Evolutionary conservation across 2,113 vertebrate species (phyloP).

Genomic region (Strix uralensis): DNA sequence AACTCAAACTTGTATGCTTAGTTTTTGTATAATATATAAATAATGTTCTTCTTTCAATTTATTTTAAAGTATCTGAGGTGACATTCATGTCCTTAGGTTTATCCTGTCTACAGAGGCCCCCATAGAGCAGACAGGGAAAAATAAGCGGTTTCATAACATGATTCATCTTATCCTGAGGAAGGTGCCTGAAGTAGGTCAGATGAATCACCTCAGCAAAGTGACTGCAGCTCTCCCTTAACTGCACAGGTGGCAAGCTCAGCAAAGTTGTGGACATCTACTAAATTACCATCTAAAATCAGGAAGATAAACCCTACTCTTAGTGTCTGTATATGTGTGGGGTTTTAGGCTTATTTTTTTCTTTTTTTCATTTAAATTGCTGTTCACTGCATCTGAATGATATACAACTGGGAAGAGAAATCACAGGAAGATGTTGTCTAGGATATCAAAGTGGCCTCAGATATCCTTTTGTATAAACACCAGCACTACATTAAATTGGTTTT

Average conservation of each 20-base stretch:
- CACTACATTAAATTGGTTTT: not conserved
- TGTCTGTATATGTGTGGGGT: not conserved
- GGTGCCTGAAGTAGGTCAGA: not conserved
- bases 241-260: not conserved
- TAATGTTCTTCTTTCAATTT: not conserved
- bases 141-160: not conserved
- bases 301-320: not conserved
- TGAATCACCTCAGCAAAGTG: not conserved
- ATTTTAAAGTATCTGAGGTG: not conserved
- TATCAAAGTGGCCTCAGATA: not conserved
- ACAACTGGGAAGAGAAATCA: not conserved
- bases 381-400: not conserved
- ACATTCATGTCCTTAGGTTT: not conserved
- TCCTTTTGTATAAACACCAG: not conserved
- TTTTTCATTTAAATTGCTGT: not conserved
- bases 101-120: not conserved
- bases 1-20: not conserved
- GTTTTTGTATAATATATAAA: not conserved
- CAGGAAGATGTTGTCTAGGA: not conserved
- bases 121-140: not conserved
- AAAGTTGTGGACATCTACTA: not conserved
- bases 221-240: not conserved
- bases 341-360: not conserved
- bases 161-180: not conserved
- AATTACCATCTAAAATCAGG: not conserved